Percentiles rank a stretch among this genome's conserved stretches.
phyloP scores from a whole-genome alignment of 2,888 invertebrate genomes.

The Plebejus melissa region DNA sequence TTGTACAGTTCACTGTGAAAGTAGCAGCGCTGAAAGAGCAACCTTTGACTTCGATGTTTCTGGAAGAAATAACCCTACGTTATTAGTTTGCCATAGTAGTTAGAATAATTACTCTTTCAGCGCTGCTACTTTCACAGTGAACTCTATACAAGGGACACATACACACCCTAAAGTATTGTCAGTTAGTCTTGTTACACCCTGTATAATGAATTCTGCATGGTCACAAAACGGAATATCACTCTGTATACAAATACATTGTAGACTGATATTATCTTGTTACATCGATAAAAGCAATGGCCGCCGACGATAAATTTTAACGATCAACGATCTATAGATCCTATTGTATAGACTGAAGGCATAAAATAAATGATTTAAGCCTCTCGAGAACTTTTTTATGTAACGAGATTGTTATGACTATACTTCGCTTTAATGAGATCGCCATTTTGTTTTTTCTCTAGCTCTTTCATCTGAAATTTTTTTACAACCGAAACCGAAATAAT shows the following conservation, averaged over 20 bases:
- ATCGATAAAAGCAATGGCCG: not conserved
- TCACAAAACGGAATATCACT: too few relatives aligned
- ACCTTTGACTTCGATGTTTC: too few relatives aligned
- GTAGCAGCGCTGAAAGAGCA: too few relatives aligned
- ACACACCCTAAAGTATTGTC: too few relatives aligned
- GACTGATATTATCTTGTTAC: not conserved
- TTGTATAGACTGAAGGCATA: conserved; percentile 12
- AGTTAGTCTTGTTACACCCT: not conserved
- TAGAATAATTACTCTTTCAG: too few relatives aligned
- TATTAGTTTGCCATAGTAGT: too few relatives aligned
- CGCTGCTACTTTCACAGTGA: too few relatives aligned
- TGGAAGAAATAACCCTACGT: too few relatives aligned
- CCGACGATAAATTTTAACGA: not conserved
- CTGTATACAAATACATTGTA: not conserved
- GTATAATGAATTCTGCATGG: too few relatives aligned
- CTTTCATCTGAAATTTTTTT: not conserved
- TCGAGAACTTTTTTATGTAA: conserved; percentile 15
- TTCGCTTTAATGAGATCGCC: not conserved
- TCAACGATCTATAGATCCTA: not conserved
- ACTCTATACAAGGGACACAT: too few relatives aligned
- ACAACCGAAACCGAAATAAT: not conserved
- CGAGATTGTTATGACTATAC: conserved; percentile 2
- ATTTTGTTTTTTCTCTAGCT: not conserved
- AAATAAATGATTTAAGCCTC: conserved; percentile 20
- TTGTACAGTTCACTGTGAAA: too few relatives aligned